Percentiles rank a stretch among this genome's conserved stretches.
Conservation (phyloP, 1,140 invertebrate genomes). For the Drosophila nebulosa region DNA sequence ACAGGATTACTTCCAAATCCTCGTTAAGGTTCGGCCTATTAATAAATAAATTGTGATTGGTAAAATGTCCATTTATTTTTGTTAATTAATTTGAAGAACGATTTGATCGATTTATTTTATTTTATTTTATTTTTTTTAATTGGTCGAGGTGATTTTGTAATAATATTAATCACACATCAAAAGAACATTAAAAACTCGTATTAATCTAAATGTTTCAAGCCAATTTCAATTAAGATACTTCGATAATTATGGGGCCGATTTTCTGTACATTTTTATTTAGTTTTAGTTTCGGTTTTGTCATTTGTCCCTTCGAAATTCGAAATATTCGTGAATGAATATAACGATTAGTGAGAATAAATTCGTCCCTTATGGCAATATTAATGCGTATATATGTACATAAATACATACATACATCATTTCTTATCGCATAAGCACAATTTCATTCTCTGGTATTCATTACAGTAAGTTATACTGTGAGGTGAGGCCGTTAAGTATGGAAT, state of each 20-base stretch:
- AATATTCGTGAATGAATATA: background rate
- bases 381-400: background rate
- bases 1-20: too few species aligned
- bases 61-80: too few species aligned
- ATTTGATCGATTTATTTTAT: too few species aligned
- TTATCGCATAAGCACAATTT: background rate
- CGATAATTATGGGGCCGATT: background rate
- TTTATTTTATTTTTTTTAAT: too few species aligned
- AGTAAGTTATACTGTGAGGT: background rate
- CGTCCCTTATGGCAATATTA: background rate
- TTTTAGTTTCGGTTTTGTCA: background rate
- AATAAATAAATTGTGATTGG: too few species aligned
- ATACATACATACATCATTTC: background rate
- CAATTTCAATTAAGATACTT: background rate
- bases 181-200: too few species aligned
- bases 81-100: too few species aligned
- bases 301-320: background rate
- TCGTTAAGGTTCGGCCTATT: too few species aligned
- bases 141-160: too few species aligned
- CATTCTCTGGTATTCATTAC: background rate
- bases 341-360: background rate
- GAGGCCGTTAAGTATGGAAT: background rate
- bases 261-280: background rate
- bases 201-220: background rate
- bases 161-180: too few species aligned